phyloP scores from a whole-genome alignment of 2,888 invertebrate genomes.

The Plebejus anna region DNA sequence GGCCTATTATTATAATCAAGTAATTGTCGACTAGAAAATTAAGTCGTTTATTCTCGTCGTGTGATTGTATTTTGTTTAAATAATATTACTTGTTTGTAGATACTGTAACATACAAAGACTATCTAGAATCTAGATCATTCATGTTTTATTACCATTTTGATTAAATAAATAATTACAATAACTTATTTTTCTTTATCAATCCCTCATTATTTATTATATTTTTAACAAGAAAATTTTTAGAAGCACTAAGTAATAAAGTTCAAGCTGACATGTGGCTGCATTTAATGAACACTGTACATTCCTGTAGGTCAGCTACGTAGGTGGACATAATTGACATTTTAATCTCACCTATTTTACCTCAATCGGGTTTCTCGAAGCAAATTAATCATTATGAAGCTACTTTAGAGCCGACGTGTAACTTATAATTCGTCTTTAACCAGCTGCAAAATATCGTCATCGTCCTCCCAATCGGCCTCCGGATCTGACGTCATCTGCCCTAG shows the following conservation, averaged over 20 bases:
- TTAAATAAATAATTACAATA: constrained; percentile 8
- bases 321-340: neutral
- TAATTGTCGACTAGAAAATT: neutral
- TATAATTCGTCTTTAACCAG: constrained; percentile 63
- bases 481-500: constrained; percentile 61
- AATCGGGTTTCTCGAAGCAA: neutral
- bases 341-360: neutral
- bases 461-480: constrained; percentile 57
- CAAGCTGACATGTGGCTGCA: neutral
- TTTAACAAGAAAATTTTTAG: neutral
- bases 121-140: constrained; percentile 5
- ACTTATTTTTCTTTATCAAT: neutral
- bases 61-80: constrained; percentile 21
- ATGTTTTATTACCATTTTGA: constrained; percentile 14
- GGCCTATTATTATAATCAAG: neutral
- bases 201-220: neutral
- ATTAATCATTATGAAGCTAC: neutral
- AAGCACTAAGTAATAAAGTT: neutral
- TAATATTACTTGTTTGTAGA: constrained; percentile 8
- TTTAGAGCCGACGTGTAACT: neutral
- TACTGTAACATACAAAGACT: constrained; percentile 13
- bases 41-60: neutral
- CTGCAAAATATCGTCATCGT: constrained; percentile 61
- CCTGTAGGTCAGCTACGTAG: neutral
- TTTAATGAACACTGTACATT: neutral